Evolutionary conservation across 2,113 vertebrate species (phyloP).

Genomic region (Myrmecobius fasciatus): DNA sequence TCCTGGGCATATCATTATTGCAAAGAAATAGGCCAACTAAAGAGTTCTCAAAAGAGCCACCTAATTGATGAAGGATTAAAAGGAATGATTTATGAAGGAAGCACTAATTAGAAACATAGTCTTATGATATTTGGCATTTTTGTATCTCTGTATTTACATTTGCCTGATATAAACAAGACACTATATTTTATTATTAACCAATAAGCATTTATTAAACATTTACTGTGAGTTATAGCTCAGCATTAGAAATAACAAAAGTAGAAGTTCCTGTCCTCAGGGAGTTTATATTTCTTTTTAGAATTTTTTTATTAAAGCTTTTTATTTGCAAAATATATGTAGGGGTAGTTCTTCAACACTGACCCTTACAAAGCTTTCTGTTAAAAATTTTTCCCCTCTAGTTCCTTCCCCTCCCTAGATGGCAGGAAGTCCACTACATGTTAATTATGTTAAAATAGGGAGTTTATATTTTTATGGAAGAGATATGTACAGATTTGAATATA

Average conservation of each 20-base stretch:
- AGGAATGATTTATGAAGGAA: background rate
- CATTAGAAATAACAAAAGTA: background rate
- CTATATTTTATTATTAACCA: background rate
- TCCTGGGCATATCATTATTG: background rate
- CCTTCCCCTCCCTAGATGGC: no score
- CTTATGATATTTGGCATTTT: background rate
- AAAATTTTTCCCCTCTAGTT: no score
- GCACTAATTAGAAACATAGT: background rate
- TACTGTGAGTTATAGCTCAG: background rate
- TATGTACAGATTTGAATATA: background rate
- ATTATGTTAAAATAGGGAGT: no score
- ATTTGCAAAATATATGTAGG: no score
- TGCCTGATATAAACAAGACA: background rate
- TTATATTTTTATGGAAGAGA: background rate
- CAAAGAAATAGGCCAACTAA: background rate
- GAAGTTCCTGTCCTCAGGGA: background rate
- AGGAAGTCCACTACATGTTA: no score
- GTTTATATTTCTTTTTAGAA: background rate
- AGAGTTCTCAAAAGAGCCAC: background rate
- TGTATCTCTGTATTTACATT: background rate
- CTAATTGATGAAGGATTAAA: constrained; percentile 1
- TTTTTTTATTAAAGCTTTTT: no score
- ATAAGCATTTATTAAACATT: background rate
- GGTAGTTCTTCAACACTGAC: no score
- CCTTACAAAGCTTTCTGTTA: no score